Conservation (phyloP, 2,113 vertebrate species). For the Dipodomys stephensi region DNA sequence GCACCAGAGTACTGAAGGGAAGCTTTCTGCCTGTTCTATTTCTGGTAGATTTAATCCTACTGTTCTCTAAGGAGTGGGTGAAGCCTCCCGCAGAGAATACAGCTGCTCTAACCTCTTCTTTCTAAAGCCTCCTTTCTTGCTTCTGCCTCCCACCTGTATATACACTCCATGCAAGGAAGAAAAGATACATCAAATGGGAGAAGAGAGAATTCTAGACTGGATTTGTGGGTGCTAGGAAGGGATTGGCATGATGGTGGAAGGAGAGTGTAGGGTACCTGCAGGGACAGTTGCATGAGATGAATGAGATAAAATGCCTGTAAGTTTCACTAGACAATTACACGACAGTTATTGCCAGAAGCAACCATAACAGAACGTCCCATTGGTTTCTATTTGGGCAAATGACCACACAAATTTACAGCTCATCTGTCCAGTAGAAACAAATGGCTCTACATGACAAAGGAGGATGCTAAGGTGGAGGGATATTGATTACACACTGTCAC, state of each 20-base stretch:
- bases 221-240: background rate
- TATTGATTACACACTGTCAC: background rate
- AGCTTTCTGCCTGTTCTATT: background rate
- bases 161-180: background rate
- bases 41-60: constrained; percentile 6
- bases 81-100: constrained; percentile 9
- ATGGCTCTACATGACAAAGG: background rate
- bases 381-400: background rate
- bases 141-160: constrained; percentile 11
- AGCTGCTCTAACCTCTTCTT: background rate
- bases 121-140: constrained; percentile 21
- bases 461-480: background rate
- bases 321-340: background rate
- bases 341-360: background rate
- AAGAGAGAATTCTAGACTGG: background rate
- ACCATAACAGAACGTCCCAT: background rate
- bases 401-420: background rate
- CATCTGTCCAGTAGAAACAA: background rate
- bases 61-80: background rate
- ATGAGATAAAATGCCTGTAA: background rate
- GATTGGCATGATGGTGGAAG: background rate
- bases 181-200: background rate
- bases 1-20: background rate
- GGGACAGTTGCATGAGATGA: no score
- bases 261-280: background rate